Conservation (phyloP, 2,113 vertebrate species). For the Grammatotria lemairii region DNA sequence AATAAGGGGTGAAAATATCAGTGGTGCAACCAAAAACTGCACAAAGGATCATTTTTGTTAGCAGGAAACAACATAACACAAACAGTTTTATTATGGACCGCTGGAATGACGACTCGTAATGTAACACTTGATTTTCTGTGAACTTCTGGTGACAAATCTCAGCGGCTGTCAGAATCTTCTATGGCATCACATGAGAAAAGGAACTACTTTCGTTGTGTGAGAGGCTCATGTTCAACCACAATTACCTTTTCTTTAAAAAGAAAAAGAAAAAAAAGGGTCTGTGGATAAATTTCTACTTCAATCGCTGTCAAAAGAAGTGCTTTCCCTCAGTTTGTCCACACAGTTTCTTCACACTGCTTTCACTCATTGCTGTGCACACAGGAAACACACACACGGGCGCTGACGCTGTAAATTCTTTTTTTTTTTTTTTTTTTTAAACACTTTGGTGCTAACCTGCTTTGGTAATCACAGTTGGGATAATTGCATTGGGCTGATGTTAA, state of each 20-base stretch:
- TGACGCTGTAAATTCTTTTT: background rate
- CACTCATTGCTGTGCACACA: background rate
- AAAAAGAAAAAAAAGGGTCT: background rate
- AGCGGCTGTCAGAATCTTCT: background rate
- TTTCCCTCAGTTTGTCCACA: background rate
- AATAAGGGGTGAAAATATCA: background rate
- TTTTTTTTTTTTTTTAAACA: background rate
- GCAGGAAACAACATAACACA: background rate
- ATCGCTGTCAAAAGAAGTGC: background rate
- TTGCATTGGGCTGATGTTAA: conserved; percentile 18
- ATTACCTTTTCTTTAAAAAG: background rate
- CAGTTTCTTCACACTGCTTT: background rate
- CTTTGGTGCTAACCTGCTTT: background rate
- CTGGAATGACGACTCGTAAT: background rate
- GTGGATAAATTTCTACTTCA: background rate
- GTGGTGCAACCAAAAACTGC: background rate
- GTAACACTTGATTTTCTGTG: background rate
- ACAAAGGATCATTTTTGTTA: background rate
- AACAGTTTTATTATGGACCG: background rate
- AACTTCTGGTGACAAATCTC: background rate
- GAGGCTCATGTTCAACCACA: background rate
- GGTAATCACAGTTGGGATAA: conserved; percentile 28
- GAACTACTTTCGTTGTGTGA: background rate
- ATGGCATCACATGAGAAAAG: background rate
- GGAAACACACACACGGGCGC: background rate